Percentiles rank a stretch among this genome's conserved stretches.
phyloP scores from a whole-genome alignment of 2,888 invertebrate genomes.

The Carpatolechia fugitivella region DNA sequence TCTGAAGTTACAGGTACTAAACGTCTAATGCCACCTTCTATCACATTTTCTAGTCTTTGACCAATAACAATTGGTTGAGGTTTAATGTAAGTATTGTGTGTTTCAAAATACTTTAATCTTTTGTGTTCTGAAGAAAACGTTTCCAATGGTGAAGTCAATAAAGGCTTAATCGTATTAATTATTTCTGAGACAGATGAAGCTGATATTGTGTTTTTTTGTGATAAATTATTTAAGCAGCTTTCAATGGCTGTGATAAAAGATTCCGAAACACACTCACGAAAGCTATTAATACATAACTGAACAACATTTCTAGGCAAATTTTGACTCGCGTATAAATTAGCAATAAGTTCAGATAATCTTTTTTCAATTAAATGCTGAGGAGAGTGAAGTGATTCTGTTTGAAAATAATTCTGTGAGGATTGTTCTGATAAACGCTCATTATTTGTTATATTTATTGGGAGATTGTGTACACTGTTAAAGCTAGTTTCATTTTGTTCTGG shows the following conservation, averaged over 20 bases:
- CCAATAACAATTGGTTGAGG: conserved; percentile 5
- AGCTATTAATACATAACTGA: neutral
- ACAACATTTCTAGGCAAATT: neutral
- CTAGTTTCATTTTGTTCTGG: too few relatives aligned
- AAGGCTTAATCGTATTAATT: neutral
- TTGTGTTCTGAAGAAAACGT: neutral
- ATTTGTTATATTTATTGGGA: too few relatives aligned
- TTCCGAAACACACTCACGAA: neutral
- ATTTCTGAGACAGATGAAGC: neutral
- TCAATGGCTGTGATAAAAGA: neutral
- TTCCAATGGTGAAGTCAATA: neutral
- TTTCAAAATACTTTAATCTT: neutral
- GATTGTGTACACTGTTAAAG: too few relatives aligned
- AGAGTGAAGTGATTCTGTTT: too few relatives aligned
- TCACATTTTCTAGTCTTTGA: neutral
- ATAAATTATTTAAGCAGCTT: neutral
- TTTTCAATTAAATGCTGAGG: too few relatives aligned
- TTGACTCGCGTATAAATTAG: neutral
- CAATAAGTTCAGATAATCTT: neutral
- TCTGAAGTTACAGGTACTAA: neutral
- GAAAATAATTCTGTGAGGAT: too few relatives aligned
- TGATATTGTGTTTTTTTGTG: neutral
- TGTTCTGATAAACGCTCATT: too few relatives aligned
- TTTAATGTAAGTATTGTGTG: neutral
- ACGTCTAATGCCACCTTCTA: neutral